Percentiles rank a stretch among this genome's conserved stretches.
Evolutionary conservation across 2,113 vertebrate species (phyloP).

Genomic region (Jaculus jaculus): DNA sequence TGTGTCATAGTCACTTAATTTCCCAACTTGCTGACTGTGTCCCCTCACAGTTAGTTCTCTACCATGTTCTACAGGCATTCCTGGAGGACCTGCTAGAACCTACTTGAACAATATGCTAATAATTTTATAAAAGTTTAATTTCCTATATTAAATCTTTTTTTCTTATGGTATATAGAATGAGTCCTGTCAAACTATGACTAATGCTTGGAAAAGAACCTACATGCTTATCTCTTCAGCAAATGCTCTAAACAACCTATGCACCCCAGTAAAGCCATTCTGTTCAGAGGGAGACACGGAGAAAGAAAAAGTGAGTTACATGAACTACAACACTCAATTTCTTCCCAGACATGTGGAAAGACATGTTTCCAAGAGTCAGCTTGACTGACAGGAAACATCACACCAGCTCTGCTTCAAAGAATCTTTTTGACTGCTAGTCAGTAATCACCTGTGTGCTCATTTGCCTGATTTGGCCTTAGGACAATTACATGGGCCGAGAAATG

Average conservation of each 20-base stretch:
- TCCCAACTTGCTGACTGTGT: neutral
- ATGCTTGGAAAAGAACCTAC: neutral
- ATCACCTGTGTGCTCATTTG: neutral
- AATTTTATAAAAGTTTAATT: neutral
- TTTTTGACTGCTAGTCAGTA: neutral
- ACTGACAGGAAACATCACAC: neutral
- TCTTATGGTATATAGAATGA: neutral
- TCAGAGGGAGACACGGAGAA: no score
- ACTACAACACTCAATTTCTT: neutral
- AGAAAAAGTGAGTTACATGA: neutral
- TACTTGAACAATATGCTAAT: neutral
- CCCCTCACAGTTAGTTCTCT: neutral
- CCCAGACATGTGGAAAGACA: neutral
- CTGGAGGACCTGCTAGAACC: neutral
- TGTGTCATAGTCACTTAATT: neutral
- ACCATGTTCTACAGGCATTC: neutral
- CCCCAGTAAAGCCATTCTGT: no score
- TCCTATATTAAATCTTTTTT: neutral
- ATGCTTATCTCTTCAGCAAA: neutral
- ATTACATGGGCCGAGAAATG: neutral
- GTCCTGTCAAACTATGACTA: neutral
- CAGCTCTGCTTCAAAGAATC: neutral
- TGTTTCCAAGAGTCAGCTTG: neutral
- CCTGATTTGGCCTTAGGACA: constrained; percentile 7
- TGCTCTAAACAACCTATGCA: neutral